phyloP scores from a whole-genome alignment of 2,888 invertebrate genomes.

The Seladonia tumulorum region DNA sequence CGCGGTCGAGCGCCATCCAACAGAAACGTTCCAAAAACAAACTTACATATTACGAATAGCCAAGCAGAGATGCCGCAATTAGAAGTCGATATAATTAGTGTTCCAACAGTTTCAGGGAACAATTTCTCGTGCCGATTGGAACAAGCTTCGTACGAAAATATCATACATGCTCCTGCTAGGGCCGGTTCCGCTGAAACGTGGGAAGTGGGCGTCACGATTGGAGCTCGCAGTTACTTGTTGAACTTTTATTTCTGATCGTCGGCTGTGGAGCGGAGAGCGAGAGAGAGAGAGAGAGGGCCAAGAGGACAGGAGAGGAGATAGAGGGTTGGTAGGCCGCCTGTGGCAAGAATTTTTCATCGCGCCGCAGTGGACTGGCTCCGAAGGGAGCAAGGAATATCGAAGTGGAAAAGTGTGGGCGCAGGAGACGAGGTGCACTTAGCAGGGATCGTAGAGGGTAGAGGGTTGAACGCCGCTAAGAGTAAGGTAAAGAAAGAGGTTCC shows the following conservation, averaged over 20 bases:
- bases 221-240: conserved; percentile 55
- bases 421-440: conserved; percentile 77
- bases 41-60: too few relatives aligned
- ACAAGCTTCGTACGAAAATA: background rate
- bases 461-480: conserved; percentile 56
- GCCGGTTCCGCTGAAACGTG: conserved; percentile 30
- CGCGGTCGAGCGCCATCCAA: too few relatives aligned
- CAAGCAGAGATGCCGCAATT: too few relatives aligned
- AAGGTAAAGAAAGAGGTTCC: conserved; percentile 56
- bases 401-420: conserved; percentile 63
- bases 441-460: conserved; percentile 59
- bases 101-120: background rate
- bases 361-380: conserved; percentile 33
- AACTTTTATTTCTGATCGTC: conserved; percentile 69
- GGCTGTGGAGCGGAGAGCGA: background rate
- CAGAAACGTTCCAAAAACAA: too few relatives aligned
- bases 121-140: background rate
- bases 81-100: too few relatives aligned
- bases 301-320: too few relatives aligned
- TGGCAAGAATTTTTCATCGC: conserved; percentile 72
- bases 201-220: conserved; percentile 28
- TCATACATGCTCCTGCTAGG: background rate
- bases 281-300: background rate
- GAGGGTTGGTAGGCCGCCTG: conserved; percentile 38
- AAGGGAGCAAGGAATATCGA: conserved; percentile 57